Evolutionary conservation across 2,888 invertebrate species (phyloP).

Genomic region (Pachliopta kotzebuea): DNA sequence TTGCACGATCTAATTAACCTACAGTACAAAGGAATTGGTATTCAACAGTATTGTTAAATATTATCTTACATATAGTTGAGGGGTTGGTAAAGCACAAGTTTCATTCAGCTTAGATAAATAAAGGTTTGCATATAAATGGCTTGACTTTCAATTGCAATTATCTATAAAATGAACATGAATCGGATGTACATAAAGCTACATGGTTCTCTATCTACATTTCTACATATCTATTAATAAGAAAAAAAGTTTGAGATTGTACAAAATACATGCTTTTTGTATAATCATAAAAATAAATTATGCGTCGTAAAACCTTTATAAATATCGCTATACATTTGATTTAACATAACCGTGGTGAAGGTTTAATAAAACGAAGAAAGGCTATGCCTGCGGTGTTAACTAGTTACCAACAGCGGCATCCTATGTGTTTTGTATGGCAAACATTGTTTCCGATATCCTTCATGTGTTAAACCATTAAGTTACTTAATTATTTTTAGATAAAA

Average conservation of each 20-base stretch:
- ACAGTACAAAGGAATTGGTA: conserved; percentile 40
- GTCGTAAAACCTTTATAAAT: conserved; percentile 50
- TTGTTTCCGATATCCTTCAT: conserved; percentile 8
- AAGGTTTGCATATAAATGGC: conserved; percentile 9
- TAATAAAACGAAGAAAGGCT: conserved; percentile 8
- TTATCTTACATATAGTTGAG: conserved; percentile 35
- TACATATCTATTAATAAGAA: conserved; percentile 59
- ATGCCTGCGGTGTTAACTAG: conserved; percentile 11
- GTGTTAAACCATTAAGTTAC: conserved; percentile 14
- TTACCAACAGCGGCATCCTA: conserved; percentile 1
- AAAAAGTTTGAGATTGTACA: conserved; percentile 45
- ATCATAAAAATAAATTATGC: conserved; percentile 66
- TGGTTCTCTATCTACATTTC: conserved; percentile 78
- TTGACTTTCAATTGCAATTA: conserved; percentile 27
- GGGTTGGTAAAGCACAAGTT: conserved; percentile 31
- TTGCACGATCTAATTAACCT: conserved; percentile 44
- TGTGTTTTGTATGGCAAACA: conserved; percentile 16
- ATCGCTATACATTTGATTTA: conserved; percentile 46
- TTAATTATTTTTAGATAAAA: conserved; percentile 20
- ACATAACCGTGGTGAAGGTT: conserved; percentile 35
- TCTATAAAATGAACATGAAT: conserved; percentile 33
- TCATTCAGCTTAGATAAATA: conserved; percentile 31
- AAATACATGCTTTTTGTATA: conserved; percentile 45
- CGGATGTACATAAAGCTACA: conserved; percentile 48
- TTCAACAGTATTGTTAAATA: conserved; percentile 34